These are phyloP conservation scores for Cotesia congregata DNA, from an alignment of 2,888 invertebrate species.

Conservation along the genomic window DNA sequence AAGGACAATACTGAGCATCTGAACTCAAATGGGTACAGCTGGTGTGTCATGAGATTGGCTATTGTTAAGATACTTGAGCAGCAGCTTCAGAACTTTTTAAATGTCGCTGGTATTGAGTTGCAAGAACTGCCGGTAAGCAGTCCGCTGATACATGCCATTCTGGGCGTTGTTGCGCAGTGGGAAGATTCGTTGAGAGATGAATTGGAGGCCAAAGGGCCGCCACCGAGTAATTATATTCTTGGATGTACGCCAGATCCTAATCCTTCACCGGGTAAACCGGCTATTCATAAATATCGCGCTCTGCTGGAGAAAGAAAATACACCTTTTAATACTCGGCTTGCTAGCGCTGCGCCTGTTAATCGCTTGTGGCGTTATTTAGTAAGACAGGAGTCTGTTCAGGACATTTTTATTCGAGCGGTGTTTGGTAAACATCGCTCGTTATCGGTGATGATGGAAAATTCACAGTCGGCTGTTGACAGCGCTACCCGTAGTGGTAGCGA, in stretches of 20 bases:
- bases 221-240: constrained; percentile 89
- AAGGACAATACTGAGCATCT: constrained; percentile 87
- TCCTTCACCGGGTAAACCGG: constrained; percentile 75
- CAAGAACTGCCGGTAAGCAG: constrained; percentile 94
- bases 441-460: constrained; percentile 72
- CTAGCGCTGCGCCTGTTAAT: constrained; percentile 82
- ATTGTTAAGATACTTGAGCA: constrained; percentile 87
- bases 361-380: constrained; percentile 95
- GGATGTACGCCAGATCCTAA: constrained; percentile 88
- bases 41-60: constrained; percentile 93
- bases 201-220: constrained; percentile 82
- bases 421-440: constrained; percentile 84
- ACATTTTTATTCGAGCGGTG: constrained; percentile 94
- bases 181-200: constrained; percentile 84
- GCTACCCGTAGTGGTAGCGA: constrained; percentile 60
- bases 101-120: constrained; percentile 89
- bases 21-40: constrained; percentile 95
- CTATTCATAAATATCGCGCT: constrained; percentile 93
- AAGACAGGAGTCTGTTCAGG: constrained; percentile 91
- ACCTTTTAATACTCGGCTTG: constrained; percentile 84
- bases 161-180: constrained; percentile 92
- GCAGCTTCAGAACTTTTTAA: constrained; percentile 89
- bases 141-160: constrained; percentile 90
- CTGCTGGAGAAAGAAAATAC: constrained; percentile 94
- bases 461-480: constrained; percentile 61